Percentiles rank a stretch among this genome's conserved stretches.
phyloP scores from a whole-genome alignment of 2,797 vertebrate genomes.

The Anisognathus igniventris region DNA sequence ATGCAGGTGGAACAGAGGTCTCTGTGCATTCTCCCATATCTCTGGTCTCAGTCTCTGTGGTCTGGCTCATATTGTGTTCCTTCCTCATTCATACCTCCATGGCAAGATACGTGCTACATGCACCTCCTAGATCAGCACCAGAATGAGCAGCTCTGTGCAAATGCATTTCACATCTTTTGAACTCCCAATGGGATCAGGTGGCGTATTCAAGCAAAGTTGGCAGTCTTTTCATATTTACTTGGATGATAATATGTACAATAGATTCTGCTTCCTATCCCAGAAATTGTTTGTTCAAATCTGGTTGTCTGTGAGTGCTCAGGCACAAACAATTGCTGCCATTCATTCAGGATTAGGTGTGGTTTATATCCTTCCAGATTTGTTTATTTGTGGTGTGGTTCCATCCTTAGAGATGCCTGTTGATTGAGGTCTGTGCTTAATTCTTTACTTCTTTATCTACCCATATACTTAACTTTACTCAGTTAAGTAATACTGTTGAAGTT shows the following conservation, averaged over 20 bases:
- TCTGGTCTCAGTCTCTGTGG: fast-evolving
- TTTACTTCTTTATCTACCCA: not conserved
- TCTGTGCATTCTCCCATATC: not conserved
- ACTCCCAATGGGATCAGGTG: not conserved
- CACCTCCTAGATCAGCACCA: not conserved
- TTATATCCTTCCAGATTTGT: not conserved
- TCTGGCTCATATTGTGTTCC: not conserved
- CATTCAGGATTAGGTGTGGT: conserved; percentile 5
- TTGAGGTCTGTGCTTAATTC: not conserved
- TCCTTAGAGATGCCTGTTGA: not conserved
- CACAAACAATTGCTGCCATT: not conserved
- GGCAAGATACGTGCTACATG: fast-evolving
- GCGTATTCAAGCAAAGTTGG: not conserved
- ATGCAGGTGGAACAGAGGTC: not conserved
- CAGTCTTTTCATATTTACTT: not conserved
- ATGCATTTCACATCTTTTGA: not conserved
- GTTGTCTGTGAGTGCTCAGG: not conserved
- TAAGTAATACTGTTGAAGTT: not conserved
- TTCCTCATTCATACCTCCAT: not conserved
- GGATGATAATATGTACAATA: not conserved
- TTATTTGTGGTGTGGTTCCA: not conserved
- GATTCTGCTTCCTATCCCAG: not conserved
- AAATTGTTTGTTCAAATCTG: conserved; percentile 21
- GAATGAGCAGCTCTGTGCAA: not conserved
- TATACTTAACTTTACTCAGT: not conserved